A percentile compares a stretch with the other conserved stretches of the same genome.
Conservation (phyloP, 2,888 invertebrate species). For the Physocephala rufipes region DNA sequence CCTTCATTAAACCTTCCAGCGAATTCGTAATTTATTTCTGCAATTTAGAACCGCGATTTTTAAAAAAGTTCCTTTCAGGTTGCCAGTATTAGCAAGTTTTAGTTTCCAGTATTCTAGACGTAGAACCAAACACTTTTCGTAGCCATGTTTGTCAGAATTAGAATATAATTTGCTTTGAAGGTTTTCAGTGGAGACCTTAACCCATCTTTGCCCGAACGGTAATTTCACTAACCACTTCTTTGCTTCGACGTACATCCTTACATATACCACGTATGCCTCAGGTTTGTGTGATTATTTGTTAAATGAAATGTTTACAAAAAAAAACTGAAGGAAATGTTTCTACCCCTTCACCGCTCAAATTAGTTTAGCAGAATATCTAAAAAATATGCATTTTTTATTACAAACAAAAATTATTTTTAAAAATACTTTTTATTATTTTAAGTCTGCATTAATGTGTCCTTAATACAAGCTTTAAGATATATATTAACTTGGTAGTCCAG, state of each 20-base stretch:
- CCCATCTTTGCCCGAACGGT: no score
- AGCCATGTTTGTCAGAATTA: no score
- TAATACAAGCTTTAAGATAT: not conserved
- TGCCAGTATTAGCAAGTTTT: no score
- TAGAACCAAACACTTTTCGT: no score
- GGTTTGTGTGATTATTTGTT: not conserved
- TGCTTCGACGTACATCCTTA: not conserved
- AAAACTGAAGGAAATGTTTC: not conserved
- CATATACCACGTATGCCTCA: not conserved
- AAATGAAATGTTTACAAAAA: not conserved
- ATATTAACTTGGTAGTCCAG: not conserved
- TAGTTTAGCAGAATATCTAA: not conserved
- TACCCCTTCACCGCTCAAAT: not conserved
- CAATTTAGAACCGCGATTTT: no score
- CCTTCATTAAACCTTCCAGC: no score
- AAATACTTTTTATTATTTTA: not conserved
- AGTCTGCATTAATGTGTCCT: not conserved
- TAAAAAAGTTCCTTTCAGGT: no score
- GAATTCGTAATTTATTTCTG: no score
- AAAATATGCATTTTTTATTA: not conserved
- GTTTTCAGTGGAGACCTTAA: no score
- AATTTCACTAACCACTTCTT: constrained; percentile 10
- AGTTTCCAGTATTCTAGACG: no score
- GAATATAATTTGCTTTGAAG: no score
- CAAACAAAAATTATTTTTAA: not conserved